phyloP scores from a whole-genome alignment of 2,797 vertebrate genomes.

The Xyrichtys novacula region DNA sequence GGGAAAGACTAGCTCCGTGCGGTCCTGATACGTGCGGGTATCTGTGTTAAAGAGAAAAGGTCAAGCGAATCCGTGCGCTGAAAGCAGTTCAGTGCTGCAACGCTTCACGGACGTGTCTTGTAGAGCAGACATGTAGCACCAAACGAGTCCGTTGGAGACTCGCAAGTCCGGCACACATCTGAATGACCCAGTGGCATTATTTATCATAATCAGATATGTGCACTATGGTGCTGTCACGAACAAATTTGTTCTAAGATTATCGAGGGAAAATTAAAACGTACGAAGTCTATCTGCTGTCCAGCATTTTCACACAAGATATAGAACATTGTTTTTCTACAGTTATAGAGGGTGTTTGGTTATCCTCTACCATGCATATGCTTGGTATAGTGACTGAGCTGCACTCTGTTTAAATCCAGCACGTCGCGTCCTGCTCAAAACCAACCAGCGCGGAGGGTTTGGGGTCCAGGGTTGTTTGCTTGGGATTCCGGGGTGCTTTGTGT shows the following conservation, averaged over 20 bases:
- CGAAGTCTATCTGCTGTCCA: constrained; percentile 8
- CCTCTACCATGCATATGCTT: neutral
- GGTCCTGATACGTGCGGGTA: constrained; percentile 10
- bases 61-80: neutral
- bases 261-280: neutral
- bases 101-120: constrained; percentile 1
- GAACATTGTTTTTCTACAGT: neutral
- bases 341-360: neutral
- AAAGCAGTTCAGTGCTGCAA: neutral
- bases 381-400: too few relatives aligned
- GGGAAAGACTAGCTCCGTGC: constrained; percentile 19
- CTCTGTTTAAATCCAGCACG: neutral
- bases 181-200: neutral
- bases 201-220: constrained; percentile 2
- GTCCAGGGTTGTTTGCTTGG: constrained; percentile 2
- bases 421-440: neutral
- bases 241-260: neutral
- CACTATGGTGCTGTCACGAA: constrained; percentile 5
- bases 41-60: constrained; percentile 10
- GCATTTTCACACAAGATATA: neutral
- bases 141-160: constrained; percentile 1
- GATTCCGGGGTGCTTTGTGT: constrained; percentile 31
- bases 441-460: constrained; percentile 8
- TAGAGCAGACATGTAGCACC: neutral
- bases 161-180: neutral